Percentiles rank a stretch among this genome's conserved stretches.
phyloP scores from a whole-genome alignment of 1,140 invertebrate species.

The Dysdera silvatica region DNA sequence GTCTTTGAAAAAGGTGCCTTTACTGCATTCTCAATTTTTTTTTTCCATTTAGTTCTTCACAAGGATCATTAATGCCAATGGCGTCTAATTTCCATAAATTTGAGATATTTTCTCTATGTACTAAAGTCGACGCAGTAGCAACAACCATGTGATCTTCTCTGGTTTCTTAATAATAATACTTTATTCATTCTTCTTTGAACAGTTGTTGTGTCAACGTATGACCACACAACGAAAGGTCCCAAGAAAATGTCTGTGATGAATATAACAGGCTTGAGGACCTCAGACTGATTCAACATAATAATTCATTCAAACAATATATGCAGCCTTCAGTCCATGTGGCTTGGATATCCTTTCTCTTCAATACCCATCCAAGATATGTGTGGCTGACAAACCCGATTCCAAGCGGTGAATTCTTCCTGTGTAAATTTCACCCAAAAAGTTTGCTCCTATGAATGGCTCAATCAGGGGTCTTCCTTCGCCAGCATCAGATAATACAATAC shows the following conservation, averaged over 20 bases:
- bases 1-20: too few relatives aligned
- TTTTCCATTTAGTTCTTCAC: background rate
- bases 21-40: background rate
- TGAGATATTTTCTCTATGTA: background rate
- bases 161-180: too few relatives aligned
- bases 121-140: background rate
- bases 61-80: constrained; percentile 1
- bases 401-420: constrained; percentile 36
- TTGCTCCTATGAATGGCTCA: constrained; percentile 10
- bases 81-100: constrained; percentile 10
- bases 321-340: too few relatives aligned
- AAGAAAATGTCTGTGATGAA: too few relatives aligned
- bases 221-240: too few relatives aligned
- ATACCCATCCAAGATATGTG: constrained; percentile 38
- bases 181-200: too few relatives aligned
- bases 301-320: too few relatives aligned
- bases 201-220: too few relatives aligned
- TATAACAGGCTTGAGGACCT: too few relatives aligned
- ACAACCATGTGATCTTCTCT: background rate
- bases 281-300: too few relatives aligned
- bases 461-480: background rate
- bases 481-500: constrained; percentile 2
- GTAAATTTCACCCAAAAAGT: constrained; percentile 32
- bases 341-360: constrained; percentile 1
- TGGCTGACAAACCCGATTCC: constrained; percentile 35